Evolutionary conservation across 2,888 invertebrate genomes (phyloP).

Genomic region (Cyrtodaria siliqua): DNA sequence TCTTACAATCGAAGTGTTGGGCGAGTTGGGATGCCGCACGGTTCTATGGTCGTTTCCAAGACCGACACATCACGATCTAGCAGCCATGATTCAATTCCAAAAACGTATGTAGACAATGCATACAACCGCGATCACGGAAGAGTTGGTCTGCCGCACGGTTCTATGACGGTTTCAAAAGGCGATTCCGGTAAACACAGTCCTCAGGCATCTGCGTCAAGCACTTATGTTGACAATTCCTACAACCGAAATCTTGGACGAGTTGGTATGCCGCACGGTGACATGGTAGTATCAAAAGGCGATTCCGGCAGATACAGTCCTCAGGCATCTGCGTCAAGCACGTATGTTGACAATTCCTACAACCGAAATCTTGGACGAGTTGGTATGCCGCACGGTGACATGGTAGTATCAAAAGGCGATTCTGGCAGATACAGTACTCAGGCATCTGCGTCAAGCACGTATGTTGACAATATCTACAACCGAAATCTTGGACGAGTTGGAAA

Average conservation of each 20-base stretch:
- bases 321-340: not conserved
- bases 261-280: conserved; percentile 48
- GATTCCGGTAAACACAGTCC: no score
- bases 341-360: conserved; percentile 55
- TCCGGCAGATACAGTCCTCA: no score
- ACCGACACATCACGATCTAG: no score
- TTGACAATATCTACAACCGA: conserved; percentile 35
- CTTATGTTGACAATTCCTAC: conserved; percentile 51
- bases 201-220: not conserved
- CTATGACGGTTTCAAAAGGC: conserved; percentile 23
- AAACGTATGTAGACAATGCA: conserved; percentile 39
- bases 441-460: conserved; percentile 9
- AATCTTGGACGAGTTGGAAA: conserved; percentile 11
- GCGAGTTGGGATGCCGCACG: conserved; percentile 18
- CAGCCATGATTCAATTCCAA: not conserved
- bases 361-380: conserved; percentile 52
- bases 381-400: conserved; percentile 42
- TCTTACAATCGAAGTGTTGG: conserved; percentile 16
- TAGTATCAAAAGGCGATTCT: conserved; percentile 19
- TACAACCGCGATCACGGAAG: conserved; percentile 30
- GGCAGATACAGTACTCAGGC: not conserved
- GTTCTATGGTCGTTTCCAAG: no score
- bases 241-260: conserved; percentile 51
- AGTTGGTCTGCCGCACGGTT: conserved; percentile 41
- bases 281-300: conserved; percentile 24